Percentiles rank a stretch among this genome's conserved stretches.
These are phyloP conservation scores for Drosophila pseudoananassae DNA, from an alignment of 1,140 invertebrate species.

Conservation along the genomic window DNA sequence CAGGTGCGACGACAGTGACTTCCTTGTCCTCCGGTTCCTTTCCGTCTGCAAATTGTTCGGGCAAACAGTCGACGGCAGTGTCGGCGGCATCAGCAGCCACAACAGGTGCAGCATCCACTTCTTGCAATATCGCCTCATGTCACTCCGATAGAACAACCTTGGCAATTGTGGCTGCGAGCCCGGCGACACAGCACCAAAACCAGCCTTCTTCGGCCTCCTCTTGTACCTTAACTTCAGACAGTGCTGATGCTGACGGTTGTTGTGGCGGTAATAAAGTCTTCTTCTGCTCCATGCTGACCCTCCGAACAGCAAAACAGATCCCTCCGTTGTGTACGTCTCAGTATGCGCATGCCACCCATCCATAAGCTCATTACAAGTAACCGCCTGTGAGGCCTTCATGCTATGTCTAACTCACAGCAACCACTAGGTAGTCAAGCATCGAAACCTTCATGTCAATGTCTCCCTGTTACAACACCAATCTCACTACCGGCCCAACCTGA, in stretches of 20 bases:
- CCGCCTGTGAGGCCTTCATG: constrained; percentile 10
- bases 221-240: constrained; percentile 16
- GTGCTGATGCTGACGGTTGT: constrained; percentile 56
- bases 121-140: constrained; percentile 20
- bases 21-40: constrained; percentile 27
- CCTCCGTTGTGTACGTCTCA: constrained; percentile 33
- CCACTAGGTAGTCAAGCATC: constrained; percentile 27
- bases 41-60: constrained; percentile 20
- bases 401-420: constrained; percentile 38
- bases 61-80: constrained; percentile 41
- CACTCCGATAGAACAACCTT: constrained; percentile 3
- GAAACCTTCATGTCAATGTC: constrained; percentile 32
- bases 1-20: constrained; percentile 25
- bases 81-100: constrained; percentile 39
- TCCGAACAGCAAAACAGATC: constrained; percentile 33
- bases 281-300: constrained; percentile 30
- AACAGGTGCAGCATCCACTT: constrained; percentile 55
- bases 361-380: constrained; percentile 14
- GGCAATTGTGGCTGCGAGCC: constrained; percentile 14
- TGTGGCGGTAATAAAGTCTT: constrained; percentile 66
- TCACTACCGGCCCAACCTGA: constrained; percentile 7
- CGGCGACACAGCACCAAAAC: constrained; percentile 15
- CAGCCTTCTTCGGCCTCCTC: constrained; percentile 34
- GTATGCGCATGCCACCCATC: constrained; percentile 39
- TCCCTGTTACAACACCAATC: constrained; percentile 16